phyloP scores from a whole-genome alignment of 2,797 vertebrate genomes.

The Taenioides sp. region DNA sequence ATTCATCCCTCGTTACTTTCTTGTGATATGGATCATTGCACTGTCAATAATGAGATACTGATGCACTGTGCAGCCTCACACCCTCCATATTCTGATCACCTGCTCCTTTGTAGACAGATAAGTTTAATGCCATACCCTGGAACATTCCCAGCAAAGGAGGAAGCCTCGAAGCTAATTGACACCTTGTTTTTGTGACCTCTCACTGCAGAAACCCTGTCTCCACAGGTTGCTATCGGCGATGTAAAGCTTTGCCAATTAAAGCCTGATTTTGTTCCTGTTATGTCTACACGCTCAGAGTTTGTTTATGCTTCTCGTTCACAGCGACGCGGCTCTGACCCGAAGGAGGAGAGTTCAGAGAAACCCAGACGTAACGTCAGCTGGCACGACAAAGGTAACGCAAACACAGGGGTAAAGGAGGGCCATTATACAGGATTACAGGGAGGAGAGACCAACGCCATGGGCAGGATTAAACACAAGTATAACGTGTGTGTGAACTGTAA shows the following conservation, averaged over 20 bases:
- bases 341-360: constrained; percentile 81
- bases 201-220: not conserved
- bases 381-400: constrained; percentile 84
- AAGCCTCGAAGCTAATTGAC: not conserved
- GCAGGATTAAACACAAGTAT: not conserved
- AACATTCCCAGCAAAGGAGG: too few species aligned
- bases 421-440: constrained; percentile 2
- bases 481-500: too few species aligned
- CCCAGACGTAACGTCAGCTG: constrained; percentile 83
- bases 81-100: too few species aligned
- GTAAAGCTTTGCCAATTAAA: not conserved
- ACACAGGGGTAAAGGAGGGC: not conserved
- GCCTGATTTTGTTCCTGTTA: constrained; percentile 7
- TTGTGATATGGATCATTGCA: too few species aligned
- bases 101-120: too few species aligned
- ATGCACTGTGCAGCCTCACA: too few species aligned
- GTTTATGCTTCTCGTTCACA: constrained; percentile 34
- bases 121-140: too few species aligned
- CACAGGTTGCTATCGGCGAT: not conserved
- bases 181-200: not conserved
- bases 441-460: not conserved
- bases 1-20: too few species aligned
- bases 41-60: too few species aligned
- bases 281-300: not conserved
- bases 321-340: constrained; percentile 80